These are phyloP conservation scores for Cheilosia vulpina DNA, from an alignment of 2,888 invertebrate genomes.

Conservation along the genomic window DNA sequence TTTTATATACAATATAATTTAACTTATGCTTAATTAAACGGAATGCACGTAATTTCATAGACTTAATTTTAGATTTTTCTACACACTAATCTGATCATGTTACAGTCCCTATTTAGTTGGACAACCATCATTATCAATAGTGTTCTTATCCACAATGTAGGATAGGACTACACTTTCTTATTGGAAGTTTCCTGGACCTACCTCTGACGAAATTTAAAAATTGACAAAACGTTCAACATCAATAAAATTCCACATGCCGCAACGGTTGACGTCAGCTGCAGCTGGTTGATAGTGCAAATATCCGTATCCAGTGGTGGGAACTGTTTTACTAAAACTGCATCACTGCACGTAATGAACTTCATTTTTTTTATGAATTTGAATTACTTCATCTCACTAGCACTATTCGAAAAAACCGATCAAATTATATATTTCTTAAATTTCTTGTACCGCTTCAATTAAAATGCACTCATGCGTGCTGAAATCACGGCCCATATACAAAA, in stretches of 20 bases:
- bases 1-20: too few relatives aligned
- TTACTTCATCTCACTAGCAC: background rate
- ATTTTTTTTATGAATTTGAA: constrained; percentile 28
- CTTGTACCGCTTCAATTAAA: constrained; percentile 9
- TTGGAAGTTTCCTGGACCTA: constrained; percentile 1
- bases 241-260: constrained; percentile 49
- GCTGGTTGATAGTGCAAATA: constrained; percentile 52
- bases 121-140: too few relatives aligned
- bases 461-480: constrained; percentile 6
- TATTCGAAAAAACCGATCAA: background rate
- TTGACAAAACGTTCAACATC: constrained; percentile 1
- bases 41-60: too few relatives aligned
- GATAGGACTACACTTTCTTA: too few relatives aligned
- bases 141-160: background rate
- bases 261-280: constrained; percentile 61
- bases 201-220: constrained; percentile 47
- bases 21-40: too few relatives aligned
- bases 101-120: too few relatives aligned
- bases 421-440: background rate
- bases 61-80: too few relatives aligned
- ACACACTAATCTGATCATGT: too few relatives aligned
- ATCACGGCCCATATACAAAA: background rate
- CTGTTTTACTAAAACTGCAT: constrained; percentile 36
- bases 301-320: constrained; percentile 43
- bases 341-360: constrained; percentile 55